A percentile compares a stretch with the other conserved stretches of the same genome.
These are phyloP conservation scores for Protula sp. DNA, from an alignment of 2,888 invertebrate genomes.

Conservation along the genomic window DNA sequence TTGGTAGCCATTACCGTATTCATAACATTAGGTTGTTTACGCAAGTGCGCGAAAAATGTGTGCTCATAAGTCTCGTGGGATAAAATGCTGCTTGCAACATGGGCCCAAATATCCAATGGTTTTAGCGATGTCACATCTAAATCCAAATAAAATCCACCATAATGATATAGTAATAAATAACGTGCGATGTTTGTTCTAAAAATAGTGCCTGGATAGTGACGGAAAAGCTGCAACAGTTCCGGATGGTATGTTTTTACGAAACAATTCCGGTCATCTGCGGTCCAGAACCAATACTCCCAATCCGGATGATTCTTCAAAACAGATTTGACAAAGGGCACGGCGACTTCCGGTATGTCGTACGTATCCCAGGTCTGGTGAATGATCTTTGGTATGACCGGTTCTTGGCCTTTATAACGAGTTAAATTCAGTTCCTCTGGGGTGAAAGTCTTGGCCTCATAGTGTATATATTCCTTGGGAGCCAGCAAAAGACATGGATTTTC, in stretches of 20 bases:
- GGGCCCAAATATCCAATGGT: background rate
- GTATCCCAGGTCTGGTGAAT: background rate
- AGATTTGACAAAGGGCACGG: background rate
- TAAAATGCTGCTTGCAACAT: background rate
- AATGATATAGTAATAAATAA: constrained; percentile 1
- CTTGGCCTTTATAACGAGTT: too few species aligned
- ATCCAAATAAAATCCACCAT: constrained; percentile 4
- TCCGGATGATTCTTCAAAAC: background rate
- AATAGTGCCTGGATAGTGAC: background rate
- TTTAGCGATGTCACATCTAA: constrained; percentile 1
- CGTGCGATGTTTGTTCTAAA: background rate
- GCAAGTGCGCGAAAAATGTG: background rate
- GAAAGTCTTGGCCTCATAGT: too few species aligned
- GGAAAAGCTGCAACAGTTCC: background rate
- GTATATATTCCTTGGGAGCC: too few species aligned
- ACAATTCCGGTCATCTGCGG: background rate
- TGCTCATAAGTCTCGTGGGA: constrained; percentile 1
- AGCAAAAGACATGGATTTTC: too few species aligned
- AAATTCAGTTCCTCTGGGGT: too few species aligned
- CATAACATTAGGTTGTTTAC: background rate
- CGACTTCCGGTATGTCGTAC: too few species aligned
- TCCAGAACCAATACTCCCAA: background rate
- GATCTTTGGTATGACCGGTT: background rate
- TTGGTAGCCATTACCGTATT: constrained; percentile 1
- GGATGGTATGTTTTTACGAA: too few species aligned